These are phyloP conservation scores for Hippoglossus stenolepis DNA, from an alignment of 2,113 vertebrate species.

Conservation along the genomic window DNA sequence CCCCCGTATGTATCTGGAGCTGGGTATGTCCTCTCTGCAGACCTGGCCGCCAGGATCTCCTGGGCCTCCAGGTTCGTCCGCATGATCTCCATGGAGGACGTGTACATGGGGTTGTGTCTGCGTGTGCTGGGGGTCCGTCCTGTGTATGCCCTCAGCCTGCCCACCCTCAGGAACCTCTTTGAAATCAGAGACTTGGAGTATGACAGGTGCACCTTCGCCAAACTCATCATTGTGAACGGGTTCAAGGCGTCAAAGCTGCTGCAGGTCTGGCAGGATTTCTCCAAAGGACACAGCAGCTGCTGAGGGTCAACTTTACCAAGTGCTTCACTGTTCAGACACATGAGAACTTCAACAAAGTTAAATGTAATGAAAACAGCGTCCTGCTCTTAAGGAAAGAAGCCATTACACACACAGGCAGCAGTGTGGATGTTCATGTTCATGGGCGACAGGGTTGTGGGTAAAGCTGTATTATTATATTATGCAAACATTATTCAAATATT, in stretches of 20 bases:
- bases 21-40: slow-evolving; percentile 82
- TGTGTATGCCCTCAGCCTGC: slow-evolving; percentile 38
- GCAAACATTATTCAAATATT: neutral
- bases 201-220: slow-evolving; percentile 75
- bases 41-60: slow-evolving; percentile 77
- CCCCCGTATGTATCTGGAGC: slow-evolving; percentile 84
- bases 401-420: slow-evolving; percentile 2
- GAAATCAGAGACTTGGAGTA: slow-evolving; percentile 66
- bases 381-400: slow-evolving; percentile 21
- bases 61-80: slow-evolving; percentile 69
- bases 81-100: slow-evolving; percentile 84
- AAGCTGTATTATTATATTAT: neutral
- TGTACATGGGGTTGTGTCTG: slow-evolving; percentile 86
- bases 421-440: neutral
- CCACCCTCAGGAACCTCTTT: slow-evolving; percentile 73
- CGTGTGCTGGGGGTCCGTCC: slow-evolving; percentile 69
- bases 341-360: neutral
- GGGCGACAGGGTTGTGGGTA: neutral
- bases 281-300: slow-evolving; percentile 55
- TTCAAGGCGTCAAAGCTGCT: slow-evolving; percentile 69
- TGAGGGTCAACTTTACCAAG: slow-evolving; percentile 23
- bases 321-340: neutral
- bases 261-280: slow-evolving; percentile 77
- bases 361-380: neutral
- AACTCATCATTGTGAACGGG: slow-evolving; percentile 68